These are phyloP conservation scores for Laupala kohalensis DNA, from an alignment of 1,140 invertebrate species.

Conservation along the genomic window DNA sequence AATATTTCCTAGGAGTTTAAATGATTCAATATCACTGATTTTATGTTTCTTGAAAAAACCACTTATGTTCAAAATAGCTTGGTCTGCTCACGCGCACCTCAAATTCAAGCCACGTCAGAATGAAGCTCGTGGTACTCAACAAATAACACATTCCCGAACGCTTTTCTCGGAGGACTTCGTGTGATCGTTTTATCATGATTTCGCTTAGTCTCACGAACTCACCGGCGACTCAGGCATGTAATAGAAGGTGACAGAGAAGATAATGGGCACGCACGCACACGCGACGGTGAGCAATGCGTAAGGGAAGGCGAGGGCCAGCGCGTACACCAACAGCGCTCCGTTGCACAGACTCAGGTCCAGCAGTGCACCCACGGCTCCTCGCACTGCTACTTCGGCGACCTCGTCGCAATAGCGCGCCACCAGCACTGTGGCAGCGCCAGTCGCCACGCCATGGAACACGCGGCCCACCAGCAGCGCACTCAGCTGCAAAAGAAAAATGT, in stretches of 20 bases:
- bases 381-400: constrained; percentile 22
- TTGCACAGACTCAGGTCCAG: constrained; percentile 62
- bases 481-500: neutral
- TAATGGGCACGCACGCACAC: constrained; percentile 17
- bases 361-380: constrained; percentile 67
- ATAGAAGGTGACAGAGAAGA: constrained; percentile 24
- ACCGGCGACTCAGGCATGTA: constrained; percentile 35
- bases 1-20: too few relatives aligned
- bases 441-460: neutral
- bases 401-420: neutral
- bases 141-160: too few relatives aligned
- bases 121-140: too few relatives aligned
- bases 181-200: too few relatives aligned
- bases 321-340: constrained; percentile 64
- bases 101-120: too few relatives aligned
- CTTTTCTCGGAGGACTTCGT: too few relatives aligned
- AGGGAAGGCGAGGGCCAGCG: constrained; percentile 54
- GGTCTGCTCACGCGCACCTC: too few relatives aligned
- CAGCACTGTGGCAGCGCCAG: neutral
- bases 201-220: too few relatives aligned
- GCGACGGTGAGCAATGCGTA: constrained; percentile 36
- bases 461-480: neutral
- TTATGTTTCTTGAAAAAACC: too few relatives aligned
- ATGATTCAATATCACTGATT: too few relatives aligned
- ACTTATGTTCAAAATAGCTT: too few relatives aligned